phyloP scores from a whole-genome alignment of 35 echinoderm and acorn worm genomes.

The Chiridota heheva region DNA sequence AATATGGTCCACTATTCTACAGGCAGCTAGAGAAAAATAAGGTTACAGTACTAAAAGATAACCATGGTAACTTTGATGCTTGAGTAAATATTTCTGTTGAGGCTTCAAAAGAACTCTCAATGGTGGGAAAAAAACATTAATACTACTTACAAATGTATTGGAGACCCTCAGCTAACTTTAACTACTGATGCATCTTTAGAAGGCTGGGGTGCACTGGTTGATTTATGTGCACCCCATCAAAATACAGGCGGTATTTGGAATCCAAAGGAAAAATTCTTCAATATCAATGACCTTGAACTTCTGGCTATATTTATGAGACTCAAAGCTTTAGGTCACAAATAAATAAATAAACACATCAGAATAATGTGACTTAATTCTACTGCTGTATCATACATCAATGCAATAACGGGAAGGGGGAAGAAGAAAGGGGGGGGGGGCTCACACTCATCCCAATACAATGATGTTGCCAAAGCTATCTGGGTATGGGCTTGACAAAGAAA shows the following conservation, averaged over 20 bases:
- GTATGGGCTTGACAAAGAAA: not conserved
- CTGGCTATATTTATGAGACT: not conserved
- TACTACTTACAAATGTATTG: too few species aligned
- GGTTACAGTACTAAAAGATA: not conserved
- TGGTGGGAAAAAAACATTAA: too few species aligned
- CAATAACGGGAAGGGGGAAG: too few species aligned
- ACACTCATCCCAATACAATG: constrained; percentile 4
- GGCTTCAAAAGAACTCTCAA: not conserved
- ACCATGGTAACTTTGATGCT: not conserved
- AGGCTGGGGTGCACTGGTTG: constrained; percentile 16
- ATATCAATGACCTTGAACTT: constrained; percentile 24
- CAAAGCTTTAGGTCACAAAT: not conserved
- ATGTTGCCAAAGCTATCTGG: constrained; percentile 8
- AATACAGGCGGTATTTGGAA: not conserved
- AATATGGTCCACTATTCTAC: not conserved
- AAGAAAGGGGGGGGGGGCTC: too few species aligned
- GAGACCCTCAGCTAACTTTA: not conserved
- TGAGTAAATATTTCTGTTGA: not conserved
- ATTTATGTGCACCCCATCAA: not conserved
- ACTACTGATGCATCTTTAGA: constrained; percentile 1
- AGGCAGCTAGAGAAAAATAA: not conserved
- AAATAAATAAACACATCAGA: not conserved
- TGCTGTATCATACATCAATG: constrained; percentile 18
- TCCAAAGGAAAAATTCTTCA: not conserved
- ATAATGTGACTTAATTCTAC: constrained; percentile 4